A percentile compares a stretch with the other conserved stretches of the same genome.
Conservation (phyloP, 2,113 vertebrate species). For the Numida meleagris region DNA sequence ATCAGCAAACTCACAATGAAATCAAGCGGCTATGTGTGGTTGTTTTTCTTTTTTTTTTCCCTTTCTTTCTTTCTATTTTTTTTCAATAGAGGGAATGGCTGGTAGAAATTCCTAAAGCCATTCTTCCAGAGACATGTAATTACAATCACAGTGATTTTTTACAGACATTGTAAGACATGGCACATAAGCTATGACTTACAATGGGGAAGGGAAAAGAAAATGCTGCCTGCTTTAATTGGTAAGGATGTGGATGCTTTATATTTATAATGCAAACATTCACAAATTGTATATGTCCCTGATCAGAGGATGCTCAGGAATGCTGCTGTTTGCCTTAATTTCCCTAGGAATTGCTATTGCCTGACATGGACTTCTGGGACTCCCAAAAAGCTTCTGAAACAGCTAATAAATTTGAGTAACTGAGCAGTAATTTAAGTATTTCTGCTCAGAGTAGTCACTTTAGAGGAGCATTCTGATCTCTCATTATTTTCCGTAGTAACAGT, state of each 20-base stretch:
- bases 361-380: background rate
- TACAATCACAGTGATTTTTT: constrained; percentile 40
- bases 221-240: background rate
- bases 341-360: background rate
- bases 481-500: background rate
- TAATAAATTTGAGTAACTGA: constrained; percentile 1
- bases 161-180: background rate
- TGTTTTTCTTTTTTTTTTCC: background rate
- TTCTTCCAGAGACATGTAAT: background rate
- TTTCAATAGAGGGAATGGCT: background rate
- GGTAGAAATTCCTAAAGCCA: constrained; percentile 15
- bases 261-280: background rate
- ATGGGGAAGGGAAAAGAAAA: background rate
- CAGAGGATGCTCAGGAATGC: background rate
- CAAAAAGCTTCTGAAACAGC: background rate
- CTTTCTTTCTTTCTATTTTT: rapidly evolving
- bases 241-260: constrained; percentile 25
- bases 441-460: background rate
- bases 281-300: background rate
- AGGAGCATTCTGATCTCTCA: background rate
- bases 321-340: background rate
- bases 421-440: background rate
- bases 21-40: background rate
- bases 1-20: background rate
- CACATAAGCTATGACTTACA: background rate